Base-by-base conservation (phyloP, 1,140 invertebrate genomes). In the Drosophila serrata region DNA sequence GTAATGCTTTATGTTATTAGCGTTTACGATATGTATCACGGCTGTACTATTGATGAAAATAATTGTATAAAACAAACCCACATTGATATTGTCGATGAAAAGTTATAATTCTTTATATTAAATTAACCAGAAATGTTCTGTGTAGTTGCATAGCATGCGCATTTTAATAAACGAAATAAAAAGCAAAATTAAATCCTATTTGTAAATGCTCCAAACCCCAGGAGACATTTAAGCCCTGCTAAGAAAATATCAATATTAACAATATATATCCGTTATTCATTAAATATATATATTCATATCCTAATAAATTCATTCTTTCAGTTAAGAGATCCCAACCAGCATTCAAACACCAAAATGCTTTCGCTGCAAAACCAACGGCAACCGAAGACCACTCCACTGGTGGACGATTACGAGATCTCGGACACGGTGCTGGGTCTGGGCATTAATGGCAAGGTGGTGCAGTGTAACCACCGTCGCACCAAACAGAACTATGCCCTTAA, bases 351-450 rank as follows among this genome's bases (percentile, higher is more conserved):
- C 43, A 84, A 27, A 79, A 90, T 90, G 85, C 78, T 88, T 59
- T 79, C 85, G 78, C 85, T 88, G 46, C 81, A 91, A 22, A 88
- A 91, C 69, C 86, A 82, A 78, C 76, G 87, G 39, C 69, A 81
- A 75, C 96, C 95, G 40, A 98, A 98, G 94, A 95, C 94, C 61
- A 95, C 95, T 37, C 95, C 96, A 19, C 97, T 99, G 75, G 96
- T 95, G 31, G 96, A 98, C 63, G 98, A 99, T 93, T 99, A 99
- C 93, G 95, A 96, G 92, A 97, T 99, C 78, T 97, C 97, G n/a
- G 96, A 96, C 88, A 97, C 95, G 56, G 98, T 99, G 13, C 95
- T 99, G 42, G 99, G 99, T n/a, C 95, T 99, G 29, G 99, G 99
- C 15, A 99, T 99, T 77, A 99, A 99, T 93, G 99, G 99, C 39